phyloP scores from a whole-genome alignment of 2,888 invertebrate genomes.

The Trissonchulus sp. region DNA sequence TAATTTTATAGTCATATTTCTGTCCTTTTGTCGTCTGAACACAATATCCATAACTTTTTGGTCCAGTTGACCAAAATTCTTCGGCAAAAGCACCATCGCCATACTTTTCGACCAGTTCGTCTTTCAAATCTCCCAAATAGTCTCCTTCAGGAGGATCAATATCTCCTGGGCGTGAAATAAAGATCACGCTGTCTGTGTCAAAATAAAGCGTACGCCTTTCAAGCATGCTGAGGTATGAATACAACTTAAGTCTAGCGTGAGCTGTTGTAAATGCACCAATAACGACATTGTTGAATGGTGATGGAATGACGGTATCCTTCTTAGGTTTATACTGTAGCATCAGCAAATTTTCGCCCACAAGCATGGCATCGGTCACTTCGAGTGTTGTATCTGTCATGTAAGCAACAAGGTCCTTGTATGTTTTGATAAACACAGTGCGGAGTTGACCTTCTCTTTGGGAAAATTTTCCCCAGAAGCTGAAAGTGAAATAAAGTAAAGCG shows the following conservation, averaged over 20 bases:
- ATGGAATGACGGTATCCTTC: background rate
- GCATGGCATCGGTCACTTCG: slow-evolving; percentile 6
- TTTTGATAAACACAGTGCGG: background rate
- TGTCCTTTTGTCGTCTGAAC: background rate
- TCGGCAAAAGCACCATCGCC: background rate
- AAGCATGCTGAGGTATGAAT: background rate
- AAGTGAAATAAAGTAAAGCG: too few species aligned
- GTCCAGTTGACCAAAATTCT: slow-evolving; percentile 2
- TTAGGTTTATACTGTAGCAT: background rate
- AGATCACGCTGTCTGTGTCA: slow-evolving; percentile 18
- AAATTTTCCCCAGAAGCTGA: slow-evolving; percentile 19
- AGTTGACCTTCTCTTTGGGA: background rate
- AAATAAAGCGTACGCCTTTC: background rate
- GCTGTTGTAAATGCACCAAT: slow-evolving; percentile 12
- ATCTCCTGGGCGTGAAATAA: background rate
- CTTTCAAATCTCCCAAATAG: slow-evolving; percentile 13
- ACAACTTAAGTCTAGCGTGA: background rate
- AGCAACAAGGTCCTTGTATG: background rate
- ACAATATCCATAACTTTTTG: slow-evolving; percentile 10
- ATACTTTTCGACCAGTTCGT: background rate
- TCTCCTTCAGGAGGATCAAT: background rate
- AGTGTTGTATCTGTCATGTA: background rate
- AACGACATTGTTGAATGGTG: background rate
- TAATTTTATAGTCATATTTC: background rate
- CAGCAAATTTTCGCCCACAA: slow-evolving; percentile 13